Base-by-base conservation (phyloP, 1,140 invertebrate species). In the Saxidomus purpurata region DNA sequence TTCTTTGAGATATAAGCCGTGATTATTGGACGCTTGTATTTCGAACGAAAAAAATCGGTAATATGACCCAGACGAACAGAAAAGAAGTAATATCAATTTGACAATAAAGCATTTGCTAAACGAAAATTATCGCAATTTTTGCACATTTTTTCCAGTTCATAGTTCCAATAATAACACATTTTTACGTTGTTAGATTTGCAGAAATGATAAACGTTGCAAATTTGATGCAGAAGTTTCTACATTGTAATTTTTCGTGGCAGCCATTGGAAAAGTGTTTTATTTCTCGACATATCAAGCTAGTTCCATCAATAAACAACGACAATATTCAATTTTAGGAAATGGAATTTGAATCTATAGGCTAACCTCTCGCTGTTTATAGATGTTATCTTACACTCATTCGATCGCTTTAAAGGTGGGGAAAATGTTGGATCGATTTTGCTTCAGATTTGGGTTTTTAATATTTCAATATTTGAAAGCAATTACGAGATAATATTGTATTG, bases 271-370 rank as follows among this genome's bases (percentile, higher is more conserved):
- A 52, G 71, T 38, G 71, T 87, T 52, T 74, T 52, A 77, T 87
- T 71, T 59, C 84, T 55, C 40, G 31, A 52, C 67, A 40, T 40
- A 87, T 85, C 38, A 69, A 40, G n/a, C 82, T 49, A 22, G 31
- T 59, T 74, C 49, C 43, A 59, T 59, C 52, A 47, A 49, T 59
- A 77, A 77, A 80, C 55, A 63, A 31, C 36, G 28, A 36, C 85
- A 88, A 31, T 49, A 79, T 87, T 88, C 86, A 63, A 88, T 79
- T 88, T 80, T 80, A 80, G 76, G 55, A 71, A 80, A 80, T 81
- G 86, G 25, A 88, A 88, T 81, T 80, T 67, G 76, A 88, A 81
- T 40, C 76, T 40, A 22, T 43, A 61, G 76, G 17, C 79, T 84
- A 67, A 84, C 82, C 59, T 67, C n/a, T 40, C 52, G 3, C 1